Percentiles rank a stretch among this genome's conserved stretches.
Evolutionary conservation across 2,888 invertebrate genomes (phyloP).

Genomic region (Protophormia terraenovae): DNA sequence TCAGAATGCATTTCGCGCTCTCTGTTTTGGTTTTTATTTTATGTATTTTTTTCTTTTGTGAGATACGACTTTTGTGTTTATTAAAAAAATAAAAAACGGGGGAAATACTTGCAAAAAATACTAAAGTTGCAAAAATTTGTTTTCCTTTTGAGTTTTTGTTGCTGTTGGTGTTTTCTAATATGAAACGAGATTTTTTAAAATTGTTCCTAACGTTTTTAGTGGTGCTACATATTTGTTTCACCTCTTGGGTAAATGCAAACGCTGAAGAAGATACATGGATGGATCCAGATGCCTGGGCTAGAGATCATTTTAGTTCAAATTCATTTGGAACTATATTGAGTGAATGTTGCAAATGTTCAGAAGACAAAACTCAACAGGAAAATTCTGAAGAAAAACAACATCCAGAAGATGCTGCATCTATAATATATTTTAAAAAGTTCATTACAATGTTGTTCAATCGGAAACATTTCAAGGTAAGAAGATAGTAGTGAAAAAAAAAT

Average conservation of each 20-base stretch:
- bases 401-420: constrained; percentile 71
- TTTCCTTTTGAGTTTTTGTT: neutral
- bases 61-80: no score
- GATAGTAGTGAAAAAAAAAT: neutral
- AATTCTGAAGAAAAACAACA: neutral
- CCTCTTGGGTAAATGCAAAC: neutral
- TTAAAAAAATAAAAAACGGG: no score
- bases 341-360: constrained; percentile 42
- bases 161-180: neutral
- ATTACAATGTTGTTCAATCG: constrained; percentile 72
- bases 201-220: neutral
- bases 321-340: neutral
- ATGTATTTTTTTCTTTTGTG: no score
- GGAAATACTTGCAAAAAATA: no score
- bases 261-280: constrained; percentile 68
- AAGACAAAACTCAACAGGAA: neutral
- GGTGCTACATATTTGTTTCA: neutral
- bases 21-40: neutral
- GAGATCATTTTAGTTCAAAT: constrained; percentile 34
- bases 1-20: neutral
- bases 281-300: constrained; percentile 69
- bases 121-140: neutral
- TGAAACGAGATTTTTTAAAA: constrained; percentile 8
- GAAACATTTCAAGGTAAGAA: constrained; percentile 72
- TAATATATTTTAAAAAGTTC: constrained; percentile 76